Conservation (phyloP, 1,140 invertebrate species). For the Drosophila biarmipes region DNA sequence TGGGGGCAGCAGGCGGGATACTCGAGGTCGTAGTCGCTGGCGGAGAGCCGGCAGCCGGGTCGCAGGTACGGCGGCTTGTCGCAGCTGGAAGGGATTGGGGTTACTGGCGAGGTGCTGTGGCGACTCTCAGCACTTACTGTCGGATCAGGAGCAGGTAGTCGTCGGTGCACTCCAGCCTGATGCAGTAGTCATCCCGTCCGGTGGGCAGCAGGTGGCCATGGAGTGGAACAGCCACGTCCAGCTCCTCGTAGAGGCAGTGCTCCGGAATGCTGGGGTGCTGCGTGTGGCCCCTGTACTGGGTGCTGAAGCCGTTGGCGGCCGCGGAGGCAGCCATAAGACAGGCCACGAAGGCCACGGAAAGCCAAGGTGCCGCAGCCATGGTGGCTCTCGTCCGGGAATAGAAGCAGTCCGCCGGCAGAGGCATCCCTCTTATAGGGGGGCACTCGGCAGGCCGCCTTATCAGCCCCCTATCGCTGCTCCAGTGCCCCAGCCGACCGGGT, state of each 20-base stretch:
- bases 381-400: not conserved
- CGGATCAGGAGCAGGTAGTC: constrained; percentile 68
- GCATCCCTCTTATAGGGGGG: constrained; percentile 20
- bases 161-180: constrained; percentile 51
- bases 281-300: constrained; percentile 61
- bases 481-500: not conserved
- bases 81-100: constrained; percentile 43
- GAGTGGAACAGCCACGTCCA: constrained; percentile 52
- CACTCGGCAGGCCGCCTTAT: constrained; percentile 13
- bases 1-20: constrained; percentile 60
- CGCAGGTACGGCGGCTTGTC: constrained; percentile 42
- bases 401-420: not conserved
- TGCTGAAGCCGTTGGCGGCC: constrained; percentile 27
- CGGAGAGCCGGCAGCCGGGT: constrained; percentile 38
- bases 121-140: constrained; percentile 54
- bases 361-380: constrained; percentile 11
- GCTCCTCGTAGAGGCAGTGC: constrained; percentile 68
- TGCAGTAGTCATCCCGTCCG: constrained; percentile 45
- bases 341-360: not conserved
- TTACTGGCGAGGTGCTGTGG: not conserved
- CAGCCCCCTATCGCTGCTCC: constrained; percentile 21
- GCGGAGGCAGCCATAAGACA: not conserved
- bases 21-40: constrained; percentile 48
- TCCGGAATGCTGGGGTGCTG: constrained; percentile 41
- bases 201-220: constrained; percentile 44